These are phyloP conservation scores for Brachionus plicatilis DNA, from an alignment of 1,140 invertebrate species.

Conservation along the genomic window DNA sequence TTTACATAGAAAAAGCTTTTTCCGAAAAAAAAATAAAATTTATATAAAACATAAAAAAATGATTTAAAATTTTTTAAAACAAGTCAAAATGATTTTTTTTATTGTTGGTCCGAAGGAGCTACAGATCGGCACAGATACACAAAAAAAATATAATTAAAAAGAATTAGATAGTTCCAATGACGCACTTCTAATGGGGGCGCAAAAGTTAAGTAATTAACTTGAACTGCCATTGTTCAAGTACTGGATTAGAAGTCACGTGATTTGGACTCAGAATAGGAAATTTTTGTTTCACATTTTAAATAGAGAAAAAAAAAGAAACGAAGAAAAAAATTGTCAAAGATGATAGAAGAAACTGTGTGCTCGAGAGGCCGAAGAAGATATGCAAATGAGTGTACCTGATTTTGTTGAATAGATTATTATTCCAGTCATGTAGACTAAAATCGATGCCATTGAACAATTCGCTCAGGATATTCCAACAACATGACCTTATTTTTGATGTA, in stretches of 20 bases:
- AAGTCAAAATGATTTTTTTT: too few relatives aligned
- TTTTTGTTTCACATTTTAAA: neutral
- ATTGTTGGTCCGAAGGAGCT: too few relatives aligned
- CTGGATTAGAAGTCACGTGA: neutral
- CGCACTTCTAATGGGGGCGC: neutral
- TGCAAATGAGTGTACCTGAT: neutral
- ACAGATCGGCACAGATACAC: too few relatives aligned
- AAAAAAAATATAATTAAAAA: neutral
- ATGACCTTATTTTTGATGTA: constrained; percentile 26
- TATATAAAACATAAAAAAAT: too few relatives aligned
- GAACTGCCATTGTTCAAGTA: neutral
- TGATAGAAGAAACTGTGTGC: neutral
- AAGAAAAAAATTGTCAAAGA: neutral
- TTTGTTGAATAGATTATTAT: neutral
- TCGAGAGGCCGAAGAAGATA: neutral
- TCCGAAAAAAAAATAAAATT: too few relatives aligned
- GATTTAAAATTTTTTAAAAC: too few relatives aligned
- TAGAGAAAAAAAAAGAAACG: neutral
- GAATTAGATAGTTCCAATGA: neutral
- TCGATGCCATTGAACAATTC: neutral
- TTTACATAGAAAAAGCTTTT: too few relatives aligned
- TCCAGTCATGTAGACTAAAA: constrained; percentile 27
- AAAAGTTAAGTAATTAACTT: neutral
- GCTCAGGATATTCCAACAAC: neutral
- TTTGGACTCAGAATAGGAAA: neutral